Evolutionary conservation across 30 jellyfish, hydroid and myxozoan genomes (phyloP).

Genomic region (Hydractinia symbiolongicarpus): DNA sequence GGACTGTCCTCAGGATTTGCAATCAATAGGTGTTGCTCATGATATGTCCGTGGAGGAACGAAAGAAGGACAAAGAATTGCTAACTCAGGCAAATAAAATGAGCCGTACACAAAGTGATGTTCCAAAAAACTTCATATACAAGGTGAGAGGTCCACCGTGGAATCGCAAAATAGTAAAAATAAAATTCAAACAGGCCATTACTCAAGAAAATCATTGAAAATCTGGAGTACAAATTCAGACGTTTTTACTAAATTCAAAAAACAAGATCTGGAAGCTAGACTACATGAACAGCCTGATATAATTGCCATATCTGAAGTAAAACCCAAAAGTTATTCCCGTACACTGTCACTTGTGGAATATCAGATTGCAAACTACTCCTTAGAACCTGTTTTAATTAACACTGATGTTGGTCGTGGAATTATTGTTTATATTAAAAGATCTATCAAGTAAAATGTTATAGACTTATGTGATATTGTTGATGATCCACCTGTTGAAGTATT

Average conservation of each 20-base stretch:
- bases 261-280: neutral
- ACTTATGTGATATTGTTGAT: neutral
- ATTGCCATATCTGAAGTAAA: neutral
- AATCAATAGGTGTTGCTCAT: neutral
- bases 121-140: neutral
- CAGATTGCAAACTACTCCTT: neutral
- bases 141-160: neutral
- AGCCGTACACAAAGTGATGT: neutral
- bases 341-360: neutral
- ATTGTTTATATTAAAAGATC: neutral
- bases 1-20: neutral
- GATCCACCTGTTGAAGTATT: neutral
- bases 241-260: neutral
- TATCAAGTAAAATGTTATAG: neutral
- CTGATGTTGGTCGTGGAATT: neutral
- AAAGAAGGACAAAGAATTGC: neutral
- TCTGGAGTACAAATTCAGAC: too few species aligned
- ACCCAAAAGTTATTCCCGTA: neutral
- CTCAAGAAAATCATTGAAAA: too few species aligned
- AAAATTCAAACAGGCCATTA: too few species aligned
- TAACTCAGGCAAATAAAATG: neutral
- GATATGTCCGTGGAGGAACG: neutral
- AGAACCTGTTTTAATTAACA: neutral
- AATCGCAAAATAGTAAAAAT: neutral
- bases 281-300: neutral